Evolutionary conservation across 2,113 vertebrate genomes (phyloP).

Genomic region (Lepus timidus): DNA sequence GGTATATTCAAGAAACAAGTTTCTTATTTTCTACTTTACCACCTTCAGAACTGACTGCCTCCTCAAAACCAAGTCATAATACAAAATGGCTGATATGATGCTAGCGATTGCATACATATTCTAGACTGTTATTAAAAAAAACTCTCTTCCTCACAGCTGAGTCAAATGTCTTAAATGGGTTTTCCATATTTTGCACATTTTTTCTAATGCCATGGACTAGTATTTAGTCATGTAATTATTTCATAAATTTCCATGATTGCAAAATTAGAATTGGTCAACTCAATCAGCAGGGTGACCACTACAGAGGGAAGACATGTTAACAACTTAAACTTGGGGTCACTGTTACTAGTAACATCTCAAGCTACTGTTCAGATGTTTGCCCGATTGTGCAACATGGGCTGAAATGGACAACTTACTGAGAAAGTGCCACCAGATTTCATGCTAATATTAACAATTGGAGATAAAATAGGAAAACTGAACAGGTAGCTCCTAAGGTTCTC

Average conservation of each 20-base stretch:
- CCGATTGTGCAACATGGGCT: too few species aligned
- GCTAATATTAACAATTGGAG: too few species aligned
- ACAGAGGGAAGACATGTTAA: too few species aligned
- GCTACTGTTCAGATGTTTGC: too few species aligned
- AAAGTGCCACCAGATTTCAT: too few species aligned
- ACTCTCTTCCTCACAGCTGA: neutral
- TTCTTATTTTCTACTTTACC: neutral
- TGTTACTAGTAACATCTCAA: too few species aligned
- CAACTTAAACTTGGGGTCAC: too few species aligned
- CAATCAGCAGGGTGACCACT: too few species aligned
- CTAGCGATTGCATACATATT: neutral
- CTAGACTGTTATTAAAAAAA: neutral
- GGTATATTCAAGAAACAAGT: fast-evolving
- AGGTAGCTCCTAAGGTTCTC: too few species aligned
- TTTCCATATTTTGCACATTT: neutral
- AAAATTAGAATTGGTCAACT: too few species aligned
- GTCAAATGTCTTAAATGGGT: neutral
- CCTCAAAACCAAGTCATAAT: neutral
- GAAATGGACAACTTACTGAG: too few species aligned
- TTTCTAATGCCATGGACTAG: neutral
- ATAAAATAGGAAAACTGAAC: too few species aligned
- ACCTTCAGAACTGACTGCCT: neutral
- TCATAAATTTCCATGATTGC: neutral
- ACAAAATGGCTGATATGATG: neutral
- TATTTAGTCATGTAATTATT: neutral